Evolutionary conservation across 1,140 invertebrate species (phyloP).

Genomic region (Zaprionus davidi): DNA sequence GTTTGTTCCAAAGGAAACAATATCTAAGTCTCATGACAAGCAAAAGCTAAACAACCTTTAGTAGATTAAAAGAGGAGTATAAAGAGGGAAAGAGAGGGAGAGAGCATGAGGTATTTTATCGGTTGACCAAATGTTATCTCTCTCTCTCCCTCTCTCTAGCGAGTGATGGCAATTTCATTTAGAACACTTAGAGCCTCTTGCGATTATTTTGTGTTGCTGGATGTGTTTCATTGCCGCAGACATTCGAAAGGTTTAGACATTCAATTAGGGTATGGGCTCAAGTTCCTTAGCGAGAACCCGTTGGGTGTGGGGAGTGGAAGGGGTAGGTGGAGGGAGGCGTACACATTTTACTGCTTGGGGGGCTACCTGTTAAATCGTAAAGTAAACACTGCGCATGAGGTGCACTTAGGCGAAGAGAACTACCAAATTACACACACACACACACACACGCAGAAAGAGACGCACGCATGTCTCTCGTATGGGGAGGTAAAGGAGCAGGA

Average conservation of each 20-base stretch:
- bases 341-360: conserved; percentile 35
- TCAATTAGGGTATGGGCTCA: conserved; percentile 43
- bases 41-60: no score
- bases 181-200: conserved; percentile 27
- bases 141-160: background rate
- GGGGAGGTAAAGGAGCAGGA: background rate
- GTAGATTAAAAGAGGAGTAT: no score
- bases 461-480: background rate
- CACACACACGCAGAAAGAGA: conserved; percentile 18
- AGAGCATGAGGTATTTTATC: background rate
- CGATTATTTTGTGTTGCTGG: conserved; percentile 6
- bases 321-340: background rate
- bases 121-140: conserved; percentile 3
- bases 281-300: conserved; percentile 33
- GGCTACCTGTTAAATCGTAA: conserved; percentile 72
- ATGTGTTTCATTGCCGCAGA: conserved; percentile 8
- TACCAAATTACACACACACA: conserved; percentile 66
- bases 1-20: no score
- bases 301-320: background rate
- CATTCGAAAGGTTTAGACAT: conserved; percentile 34
- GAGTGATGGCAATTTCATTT: conserved; percentile 28
- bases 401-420: conserved; percentile 58
- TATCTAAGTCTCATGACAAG: no score
- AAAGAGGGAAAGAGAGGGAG: no score
- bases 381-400: conserved; percentile 67